Percentiles rank a stretch among this genome's conserved stretches.
phyloP scores from a whole-genome alignment of 92 coral and sea anemone genomes.

The Zoanthus sociatus region DNA sequence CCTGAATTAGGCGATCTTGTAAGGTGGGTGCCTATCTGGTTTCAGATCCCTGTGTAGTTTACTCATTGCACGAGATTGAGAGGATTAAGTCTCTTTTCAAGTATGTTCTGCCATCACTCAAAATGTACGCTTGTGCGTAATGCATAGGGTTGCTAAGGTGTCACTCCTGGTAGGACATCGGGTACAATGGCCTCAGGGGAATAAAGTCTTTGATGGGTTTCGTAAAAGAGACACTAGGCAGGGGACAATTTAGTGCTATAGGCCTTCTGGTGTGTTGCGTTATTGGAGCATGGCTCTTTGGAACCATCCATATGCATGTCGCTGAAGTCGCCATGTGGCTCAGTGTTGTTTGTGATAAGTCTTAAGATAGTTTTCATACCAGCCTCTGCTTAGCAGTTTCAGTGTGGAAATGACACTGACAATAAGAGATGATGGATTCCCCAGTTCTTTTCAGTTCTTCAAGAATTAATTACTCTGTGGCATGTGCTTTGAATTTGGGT shows the following conservation, averaged over 20 bases:
- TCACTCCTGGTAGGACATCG: no score
- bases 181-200: no score
- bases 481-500: constrained; percentile 52
- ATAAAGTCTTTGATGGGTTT: no score
- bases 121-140: no score
- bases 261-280: neutral
- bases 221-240: neutral
- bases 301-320: no score
- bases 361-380: constrained; percentile 35
- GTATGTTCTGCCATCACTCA: no score
- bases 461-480: constrained; percentile 69
- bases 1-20: no score
- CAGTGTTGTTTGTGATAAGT: no score
- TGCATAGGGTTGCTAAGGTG: no score
- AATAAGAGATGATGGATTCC: constrained; percentile 79
- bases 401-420: constrained; percentile 74
- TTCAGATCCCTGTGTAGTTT: neutral
- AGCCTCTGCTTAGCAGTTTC: constrained; percentile 58
- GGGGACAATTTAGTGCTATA: constrained; percentile 54
- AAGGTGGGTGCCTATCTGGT: neutral
- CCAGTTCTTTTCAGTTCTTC: constrained; percentile 50
- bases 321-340: no score
- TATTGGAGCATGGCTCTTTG: no score
- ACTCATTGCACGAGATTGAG: neutral
- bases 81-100: no score